Conservation (phyloP, 2,113 vertebrate species). For the Perca flavescens region DNA sequence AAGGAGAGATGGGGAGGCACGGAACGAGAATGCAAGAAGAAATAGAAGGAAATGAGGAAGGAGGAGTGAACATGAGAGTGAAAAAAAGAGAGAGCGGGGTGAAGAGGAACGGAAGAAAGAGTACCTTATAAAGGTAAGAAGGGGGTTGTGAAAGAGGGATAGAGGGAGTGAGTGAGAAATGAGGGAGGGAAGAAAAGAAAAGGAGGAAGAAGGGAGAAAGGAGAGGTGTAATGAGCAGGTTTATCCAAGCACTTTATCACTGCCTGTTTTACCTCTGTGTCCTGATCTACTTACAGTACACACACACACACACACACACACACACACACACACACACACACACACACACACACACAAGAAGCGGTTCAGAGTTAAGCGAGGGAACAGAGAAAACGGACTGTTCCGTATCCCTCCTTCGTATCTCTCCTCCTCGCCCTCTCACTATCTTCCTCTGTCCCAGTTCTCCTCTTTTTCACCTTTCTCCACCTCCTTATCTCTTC, state of each 20-base stretch:
- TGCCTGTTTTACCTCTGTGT: too few relatives aligned
- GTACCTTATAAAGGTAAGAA: not conserved
- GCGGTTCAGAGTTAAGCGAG: not conserved
- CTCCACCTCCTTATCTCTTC: constrained; percentile 46
- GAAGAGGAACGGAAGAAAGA: not conserved
- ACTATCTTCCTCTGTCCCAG: constrained; percentile 48
- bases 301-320: not conserved
- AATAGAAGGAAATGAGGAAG: not conserved
- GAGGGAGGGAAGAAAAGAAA: too few relatives aligned
- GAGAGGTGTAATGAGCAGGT: too few relatives aligned
- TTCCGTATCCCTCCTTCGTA: constrained; percentile 19
- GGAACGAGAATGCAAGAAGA: not conserved
- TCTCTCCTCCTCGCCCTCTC: constrained; percentile 23
- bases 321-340: not conserved
- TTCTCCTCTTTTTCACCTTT: constrained; percentile 53
- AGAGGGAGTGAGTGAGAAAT: not conserved
- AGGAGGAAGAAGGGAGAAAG: too few relatives aligned
- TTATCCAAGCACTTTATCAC: too few relatives aligned
- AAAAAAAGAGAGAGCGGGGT: not conserved
- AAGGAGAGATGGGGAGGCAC: not conserved
- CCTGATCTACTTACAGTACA: too few relatives aligned
- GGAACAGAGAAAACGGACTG: constrained; percentile 39
- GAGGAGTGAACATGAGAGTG: not conserved
- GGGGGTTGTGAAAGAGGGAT: not conserved
- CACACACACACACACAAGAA: not conserved